Evolutionary conservation across 2,113 vertebrate genomes (phyloP), one percentile per base, ranked within the genome.

Genomic region (Pterophyllum scalare): DNA sequence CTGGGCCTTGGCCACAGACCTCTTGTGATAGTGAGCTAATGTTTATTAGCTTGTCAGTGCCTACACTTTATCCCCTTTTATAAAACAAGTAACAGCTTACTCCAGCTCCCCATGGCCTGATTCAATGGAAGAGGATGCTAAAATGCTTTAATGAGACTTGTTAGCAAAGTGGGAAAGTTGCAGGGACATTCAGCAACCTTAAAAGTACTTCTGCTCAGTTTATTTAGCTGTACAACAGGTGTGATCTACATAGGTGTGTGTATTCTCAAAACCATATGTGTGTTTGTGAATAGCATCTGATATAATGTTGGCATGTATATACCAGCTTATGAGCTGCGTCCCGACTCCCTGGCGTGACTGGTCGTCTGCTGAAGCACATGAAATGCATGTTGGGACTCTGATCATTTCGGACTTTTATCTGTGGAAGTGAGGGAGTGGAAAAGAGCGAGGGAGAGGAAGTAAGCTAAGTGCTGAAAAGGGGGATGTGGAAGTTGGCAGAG

Each of bases 41-140:
- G 77, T 93, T 94, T 93, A 91, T 92, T 82, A 85, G 85, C 84
- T 80, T 85, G 81, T 92, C 90, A 93, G 77, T 61, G 74, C 67
- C 49, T 75, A 43, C 65, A 60, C 79, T 81, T 81, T 61, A 82
- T 31, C 11, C 59, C 22, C 75, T 61, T 43, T 75, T 80, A 91
- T 91, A 87, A 92, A 95, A 90, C 57, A 91, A 82, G 79, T 52
- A 85, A 67, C 65, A 76, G 77, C 33, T 9, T 62, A 35, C 75
- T 78, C 57, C 59, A 20, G 40, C 13, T 58, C 11, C 78, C 52
- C 11, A n/a, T 19, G 15, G 31, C 62, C 52, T 38, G 54, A 57
- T 77, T 78, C 57, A 84, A 49, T 54, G n/a, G 75, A 43, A 59
- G 56, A 86, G 70, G 59, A 33, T 83, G 70, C 64, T 70, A 78